phyloP scores from a whole-genome alignment of 2,113 vertebrate species.

The Struthio camelus region DNA sequence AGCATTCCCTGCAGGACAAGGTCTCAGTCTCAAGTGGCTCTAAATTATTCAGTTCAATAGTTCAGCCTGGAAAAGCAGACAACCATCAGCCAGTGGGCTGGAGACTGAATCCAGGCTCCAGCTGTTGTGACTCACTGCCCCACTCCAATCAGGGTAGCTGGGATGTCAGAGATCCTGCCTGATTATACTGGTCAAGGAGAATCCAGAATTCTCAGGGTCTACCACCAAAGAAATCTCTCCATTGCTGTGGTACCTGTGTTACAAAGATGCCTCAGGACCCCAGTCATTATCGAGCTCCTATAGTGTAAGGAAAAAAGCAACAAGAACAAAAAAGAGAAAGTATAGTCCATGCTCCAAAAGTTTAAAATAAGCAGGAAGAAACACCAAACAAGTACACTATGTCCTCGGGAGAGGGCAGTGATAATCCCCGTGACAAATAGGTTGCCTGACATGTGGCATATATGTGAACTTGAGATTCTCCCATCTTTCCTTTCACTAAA shows the following conservation, averaged over 20 bases:
- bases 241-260: neutral
- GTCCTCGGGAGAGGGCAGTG: neutral
- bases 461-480: neutral
- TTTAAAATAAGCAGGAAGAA: neutral
- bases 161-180: neutral
- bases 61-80: neutral
- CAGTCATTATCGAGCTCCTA: neutral
- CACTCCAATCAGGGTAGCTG: neutral
- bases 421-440: neutral
- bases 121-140: neutral
- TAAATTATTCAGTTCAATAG: neutral
- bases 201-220: neutral
- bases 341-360: neutral
- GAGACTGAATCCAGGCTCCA: neutral
- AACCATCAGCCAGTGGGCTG: neutral
- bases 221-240: neutral
- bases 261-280: neutral
- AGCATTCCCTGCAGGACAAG: neutral
- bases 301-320: neutral
- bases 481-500: neutral
- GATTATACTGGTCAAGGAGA: neutral
- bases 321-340: neutral
- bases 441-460: neutral
- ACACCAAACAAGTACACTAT: neutral
- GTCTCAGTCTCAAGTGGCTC: neutral